A percentile compares a stretch with the other conserved stretches of the same genome.
Evolutionary conservation across 1,140 invertebrate genomes (phyloP).

Genomic region (Lineus longissimus): DNA sequence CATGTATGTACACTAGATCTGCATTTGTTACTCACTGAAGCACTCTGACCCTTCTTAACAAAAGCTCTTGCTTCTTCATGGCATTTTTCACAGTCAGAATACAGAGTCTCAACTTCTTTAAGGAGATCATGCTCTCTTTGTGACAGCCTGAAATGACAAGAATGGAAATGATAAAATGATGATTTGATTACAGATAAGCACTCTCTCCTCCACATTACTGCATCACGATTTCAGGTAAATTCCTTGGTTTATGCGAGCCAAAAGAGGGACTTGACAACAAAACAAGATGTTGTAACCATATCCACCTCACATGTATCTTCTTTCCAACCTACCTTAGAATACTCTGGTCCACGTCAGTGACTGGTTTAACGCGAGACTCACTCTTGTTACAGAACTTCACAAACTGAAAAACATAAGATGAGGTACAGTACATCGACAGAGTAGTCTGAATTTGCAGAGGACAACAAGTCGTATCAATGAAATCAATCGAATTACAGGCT

Average conservation of each 20-base stretch:
- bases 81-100: not conserved
- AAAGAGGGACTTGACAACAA: too few relatives aligned
- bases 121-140: not conserved
- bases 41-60: constrained; percentile 5
- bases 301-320: too few relatives aligned
- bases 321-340: too few relatives aligned
- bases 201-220: too few relatives aligned
- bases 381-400: constrained; percentile 6
- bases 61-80: not conserved
- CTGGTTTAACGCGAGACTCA: not conserved
- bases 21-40: constrained; percentile 1
- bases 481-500: too few relatives aligned
- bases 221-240: too few relatives aligned
- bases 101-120: not conserved
- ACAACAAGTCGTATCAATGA: too few relatives aligned
- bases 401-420: not conserved
- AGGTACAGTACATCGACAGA: not conserved
- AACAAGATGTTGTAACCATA: too few relatives aligned
- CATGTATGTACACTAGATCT: too few relatives aligned
- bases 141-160: not conserved
- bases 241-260: too few relatives aligned
- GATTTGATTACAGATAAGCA: too few relatives aligned
- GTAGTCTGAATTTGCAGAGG: too few relatives aligned
- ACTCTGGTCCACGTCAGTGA: not conserved
- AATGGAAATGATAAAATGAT: not conserved